These are phyloP conservation scores for Omphaloscelis lunosa DNA, from an alignment of 2,888 invertebrate genomes.

Conservation along the genomic window DNA sequence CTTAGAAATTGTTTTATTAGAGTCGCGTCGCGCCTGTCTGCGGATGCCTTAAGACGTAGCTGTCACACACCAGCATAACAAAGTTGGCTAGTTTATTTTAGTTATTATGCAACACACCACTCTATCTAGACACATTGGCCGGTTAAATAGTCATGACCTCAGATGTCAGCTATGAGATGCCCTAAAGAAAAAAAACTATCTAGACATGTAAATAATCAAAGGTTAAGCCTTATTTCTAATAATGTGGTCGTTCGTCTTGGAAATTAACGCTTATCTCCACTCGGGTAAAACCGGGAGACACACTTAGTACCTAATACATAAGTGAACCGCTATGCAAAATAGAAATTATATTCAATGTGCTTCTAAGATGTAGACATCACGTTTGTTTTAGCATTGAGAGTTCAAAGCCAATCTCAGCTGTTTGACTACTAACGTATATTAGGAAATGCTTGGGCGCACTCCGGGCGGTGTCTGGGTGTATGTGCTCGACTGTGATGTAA, in stretches of 20 bases:
- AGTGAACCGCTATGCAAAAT: slow-evolving; percentile 25
- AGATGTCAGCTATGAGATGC: no score
- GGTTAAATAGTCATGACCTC: no score
- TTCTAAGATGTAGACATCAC: slow-evolving; percentile 19
- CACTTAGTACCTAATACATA: background rate
- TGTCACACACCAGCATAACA: no score
- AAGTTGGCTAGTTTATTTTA: no score
- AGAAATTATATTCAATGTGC: slow-evolving; percentile 21
- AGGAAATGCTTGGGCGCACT: slow-evolving; percentile 85
- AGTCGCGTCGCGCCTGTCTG: no score
- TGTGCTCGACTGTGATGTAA: slow-evolving; percentile 82
- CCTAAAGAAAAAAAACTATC: no score
- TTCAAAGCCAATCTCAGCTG: slow-evolving; percentile 50
- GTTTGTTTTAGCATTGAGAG: slow-evolving; percentile 44
- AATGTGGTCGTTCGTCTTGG: background rate
- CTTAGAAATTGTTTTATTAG: no score
- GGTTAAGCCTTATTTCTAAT: background rate
- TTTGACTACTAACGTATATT: slow-evolving; percentile 78
- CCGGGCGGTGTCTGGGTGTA: slow-evolving; percentile 82
- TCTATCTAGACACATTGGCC: no score
- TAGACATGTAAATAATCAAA: no score
- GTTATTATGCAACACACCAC: no score
- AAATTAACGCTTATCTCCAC: slow-evolving; percentile 10
- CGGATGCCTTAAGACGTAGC: no score
- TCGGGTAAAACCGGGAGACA: background rate